Evolutionary conservation across 2,888 invertebrate species (phyloP), one percentile per base, ranked within the genome.

Genomic region (Zhengitettix transpicula): DNA sequence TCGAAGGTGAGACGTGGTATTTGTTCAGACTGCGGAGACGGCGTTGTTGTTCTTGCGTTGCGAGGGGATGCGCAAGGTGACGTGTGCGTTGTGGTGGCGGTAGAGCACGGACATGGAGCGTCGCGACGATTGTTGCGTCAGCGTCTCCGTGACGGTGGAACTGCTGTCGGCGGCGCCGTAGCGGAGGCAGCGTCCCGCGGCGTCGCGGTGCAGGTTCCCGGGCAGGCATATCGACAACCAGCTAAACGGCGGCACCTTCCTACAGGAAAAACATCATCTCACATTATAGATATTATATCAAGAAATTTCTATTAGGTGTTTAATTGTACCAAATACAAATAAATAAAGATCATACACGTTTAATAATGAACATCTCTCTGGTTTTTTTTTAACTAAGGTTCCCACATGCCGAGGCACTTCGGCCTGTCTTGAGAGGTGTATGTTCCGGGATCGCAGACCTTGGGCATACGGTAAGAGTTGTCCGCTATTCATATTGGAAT

Each of bases 211-310:
- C 42, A 17, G 10, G 28, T 41, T n/a, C n/a, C 28, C 28, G 15
- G 60, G 60, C 40, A 60, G 44, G 42, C 57, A 61, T 52, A 56
- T 59, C 55, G 53, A 56, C 58, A 56, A 59, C 68, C 67, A 68
- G 52, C 65, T 66, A 60, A 67, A 65, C 28, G 67, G 68, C 11
- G 67, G 67, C 10, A 67, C 60, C 59, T 68, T 67, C 56, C 68
- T 68, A 62, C 16, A 55, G 12, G 16, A 12, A 58, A 17, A 28
- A 28, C 2, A 28, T 28, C 2, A 28, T 28, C 28, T 28, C 28
- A 28, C 28, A 28, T 5, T 28, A 28, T 2, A 28, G 3, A 7
- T 28, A 28, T 7, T 28, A 28, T 28, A 28, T 28, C 2, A 28
- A 28, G 2, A 28, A 28, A 28, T 28, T 28, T 28, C 2, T 28